Conservation (phyloP, 2,888 invertebrate species). For the Orchesellides sinensis region DNA sequence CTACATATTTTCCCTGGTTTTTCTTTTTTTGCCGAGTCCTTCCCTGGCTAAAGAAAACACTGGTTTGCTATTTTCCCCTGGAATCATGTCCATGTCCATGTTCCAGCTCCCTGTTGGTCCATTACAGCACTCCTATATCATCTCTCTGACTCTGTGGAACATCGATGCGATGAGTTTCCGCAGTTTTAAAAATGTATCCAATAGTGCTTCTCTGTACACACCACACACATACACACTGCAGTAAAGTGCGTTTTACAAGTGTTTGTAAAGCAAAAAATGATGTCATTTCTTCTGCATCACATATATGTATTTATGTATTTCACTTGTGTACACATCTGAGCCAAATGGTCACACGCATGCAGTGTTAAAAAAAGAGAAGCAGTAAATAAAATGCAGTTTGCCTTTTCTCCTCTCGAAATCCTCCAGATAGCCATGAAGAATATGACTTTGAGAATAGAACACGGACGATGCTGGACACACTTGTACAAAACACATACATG, state of each 20-base stretch:
- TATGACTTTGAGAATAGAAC: slow-evolving; percentile 19
- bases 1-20: slow-evolving; percentile 30
- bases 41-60: slow-evolving; percentile 3
- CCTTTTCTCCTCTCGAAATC: slow-evolving; percentile 33
- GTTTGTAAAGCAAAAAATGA: slow-evolving; percentile 18
- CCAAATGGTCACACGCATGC: slow-evolving; percentile 2
- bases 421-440: slow-evolving; percentile 52
- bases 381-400: slow-evolving; percentile 56
- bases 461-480: neutral
- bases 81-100: slow-evolving; percentile 1
- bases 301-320: neutral
- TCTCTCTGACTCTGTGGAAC: slow-evolving; percentile 17
- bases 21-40: slow-evolving; percentile 24
- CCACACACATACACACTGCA: neutral
- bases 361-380: slow-evolving; percentile 10
- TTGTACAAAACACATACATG: neutral
- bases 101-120: slow-evolving; percentile 60
- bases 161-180: slow-evolving; percentile 25
- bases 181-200: slow-evolving; percentile 9
- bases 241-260: slow-evolving; percentile 17
- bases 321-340: neutral
- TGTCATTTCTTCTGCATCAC: neutral
- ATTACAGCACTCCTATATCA: slow-evolving; percentile 49
- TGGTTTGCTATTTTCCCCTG: neutral
- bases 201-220: slow-evolving; percentile 13